phyloP scores from a whole-genome alignment of 92 coral and sea anemone genomes.

The Palythoa grandis region DNA sequence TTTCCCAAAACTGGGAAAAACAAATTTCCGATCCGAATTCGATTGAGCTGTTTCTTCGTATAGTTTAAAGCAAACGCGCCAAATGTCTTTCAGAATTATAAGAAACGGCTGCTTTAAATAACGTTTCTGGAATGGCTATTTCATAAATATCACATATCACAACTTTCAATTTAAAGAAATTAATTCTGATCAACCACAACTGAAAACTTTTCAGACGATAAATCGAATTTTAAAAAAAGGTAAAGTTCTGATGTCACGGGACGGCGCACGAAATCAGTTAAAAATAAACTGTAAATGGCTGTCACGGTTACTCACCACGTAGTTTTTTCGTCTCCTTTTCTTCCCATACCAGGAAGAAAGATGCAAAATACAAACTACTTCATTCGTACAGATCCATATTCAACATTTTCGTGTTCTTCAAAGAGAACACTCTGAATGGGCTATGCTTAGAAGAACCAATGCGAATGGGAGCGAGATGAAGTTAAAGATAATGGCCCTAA shows the following conservation, averaged over 20 bases:
- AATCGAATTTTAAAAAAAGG: background rate
- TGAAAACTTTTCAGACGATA: background rate
- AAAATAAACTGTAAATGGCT: background rate
- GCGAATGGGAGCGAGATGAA: background rate
- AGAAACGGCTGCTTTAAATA: background rate
- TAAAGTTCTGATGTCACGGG: conserved; percentile 10
- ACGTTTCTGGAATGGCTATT: background rate
- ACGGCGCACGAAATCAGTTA: background rate
- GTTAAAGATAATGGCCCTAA: background rate
- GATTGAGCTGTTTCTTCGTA: background rate
- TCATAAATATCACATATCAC: background rate
- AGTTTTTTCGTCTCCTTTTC: conserved; percentile 7
- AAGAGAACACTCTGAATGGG: background rate
- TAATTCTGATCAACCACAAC: background rate
- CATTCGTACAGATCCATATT: conserved; percentile 6
- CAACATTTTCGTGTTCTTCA: background rate
- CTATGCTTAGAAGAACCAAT: background rate
- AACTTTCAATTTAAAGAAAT: background rate
- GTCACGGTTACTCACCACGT: conserved; percentile 27
- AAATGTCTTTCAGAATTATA: background rate
- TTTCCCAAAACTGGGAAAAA: conserved; percentile 8
- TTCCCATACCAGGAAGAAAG: conserved; percentile 23
- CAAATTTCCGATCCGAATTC: background rate
- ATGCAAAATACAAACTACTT: conserved; percentile 12
- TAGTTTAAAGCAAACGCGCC: background rate